These are phyloP conservation scores for Syngnathus floridae DNA, from an alignment of 2,113 vertebrate species.

Conservation along the genomic window DNA sequence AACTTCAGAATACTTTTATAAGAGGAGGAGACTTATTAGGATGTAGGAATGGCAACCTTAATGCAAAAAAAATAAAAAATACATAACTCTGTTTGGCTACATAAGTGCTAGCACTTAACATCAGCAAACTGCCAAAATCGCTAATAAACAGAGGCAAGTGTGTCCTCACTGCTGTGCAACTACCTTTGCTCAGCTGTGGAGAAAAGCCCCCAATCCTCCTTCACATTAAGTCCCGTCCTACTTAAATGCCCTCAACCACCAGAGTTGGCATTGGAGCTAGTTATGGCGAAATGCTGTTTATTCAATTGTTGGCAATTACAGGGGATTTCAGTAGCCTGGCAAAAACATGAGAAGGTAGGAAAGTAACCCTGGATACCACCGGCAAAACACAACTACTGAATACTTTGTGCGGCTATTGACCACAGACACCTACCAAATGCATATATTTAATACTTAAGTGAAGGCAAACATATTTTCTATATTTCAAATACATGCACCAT, in stretches of 20 bases:
- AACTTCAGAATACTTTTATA: not conserved
- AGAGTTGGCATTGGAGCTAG: constrained; percentile 24
- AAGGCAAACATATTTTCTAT: not conserved
- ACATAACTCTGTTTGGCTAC: constrained; percentile 27
- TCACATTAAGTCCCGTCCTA: constrained; percentile 17
- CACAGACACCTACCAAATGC: not conserved
- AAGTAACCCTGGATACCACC: constrained; percentile 11
- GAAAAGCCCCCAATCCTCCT: constrained; percentile 30
- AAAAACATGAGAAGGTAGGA: constrained; percentile 15
- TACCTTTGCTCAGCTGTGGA: constrained; percentile 44
- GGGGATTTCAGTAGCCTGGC: constrained; percentile 18
- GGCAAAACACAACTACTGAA: constrained; percentile 9
- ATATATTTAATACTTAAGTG: constrained; percentile 6
- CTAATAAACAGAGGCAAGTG: constrained; percentile 35
- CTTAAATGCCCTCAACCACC: constrained; percentile 8
- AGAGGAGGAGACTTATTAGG: not conserved
- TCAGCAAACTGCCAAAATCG: constrained; percentile 21
- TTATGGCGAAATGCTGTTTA: constrained; percentile 25
- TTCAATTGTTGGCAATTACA: constrained; percentile 30
- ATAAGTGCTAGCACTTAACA: constrained; percentile 24
- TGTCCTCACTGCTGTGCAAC: constrained; percentile 3
- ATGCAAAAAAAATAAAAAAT: constrained; percentile 15
- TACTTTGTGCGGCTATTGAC: not conserved
- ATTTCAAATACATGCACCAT: not conserved
- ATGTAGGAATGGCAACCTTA: not conserved